A percentile compares a stretch with the other conserved stretches of the same genome.
Conservation (phyloP, 2,113 vertebrate species). For the Panthera uncia region DNA sequence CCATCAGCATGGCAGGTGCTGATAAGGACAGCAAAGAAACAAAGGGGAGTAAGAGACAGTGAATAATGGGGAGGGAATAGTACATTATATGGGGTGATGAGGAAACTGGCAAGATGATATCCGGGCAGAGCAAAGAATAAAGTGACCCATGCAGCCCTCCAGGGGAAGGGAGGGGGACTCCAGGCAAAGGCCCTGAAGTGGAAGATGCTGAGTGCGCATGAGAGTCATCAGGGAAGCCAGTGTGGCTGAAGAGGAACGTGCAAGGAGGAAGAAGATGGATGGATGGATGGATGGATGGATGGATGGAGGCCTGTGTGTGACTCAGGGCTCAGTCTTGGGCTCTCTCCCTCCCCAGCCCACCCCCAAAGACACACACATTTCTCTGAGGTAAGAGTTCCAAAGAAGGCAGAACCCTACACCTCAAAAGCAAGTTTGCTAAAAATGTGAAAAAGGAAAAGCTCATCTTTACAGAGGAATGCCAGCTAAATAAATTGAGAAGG, state of each 20-base stretch:
- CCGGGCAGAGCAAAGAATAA: not conserved
- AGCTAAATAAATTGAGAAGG: not conserved
- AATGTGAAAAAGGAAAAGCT: not conserved
- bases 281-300: rapidly evolving
- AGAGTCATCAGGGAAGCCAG: not conserved
- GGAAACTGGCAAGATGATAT: not conserved
- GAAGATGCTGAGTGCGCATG: not conserved
- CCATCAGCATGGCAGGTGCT: not conserved
- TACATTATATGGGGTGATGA: too few species aligned
- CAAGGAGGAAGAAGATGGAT: too few species aligned
- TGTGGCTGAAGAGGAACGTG: too few species aligned
- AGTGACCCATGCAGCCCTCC: not conserved
- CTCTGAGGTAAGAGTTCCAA: not conserved
- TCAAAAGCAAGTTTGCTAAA: constrained; percentile 40
- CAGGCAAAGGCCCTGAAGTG: not conserved
- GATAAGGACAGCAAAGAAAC: not conserved
- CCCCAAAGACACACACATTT: not conserved
- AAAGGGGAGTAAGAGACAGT: not conserved
- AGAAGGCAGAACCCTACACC: not conserved
- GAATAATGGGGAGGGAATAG: not conserved
- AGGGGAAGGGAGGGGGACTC: not conserved
- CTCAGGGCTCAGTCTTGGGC: too few species aligned
- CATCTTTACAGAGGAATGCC: not conserved
- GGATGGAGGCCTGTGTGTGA: not conserved
- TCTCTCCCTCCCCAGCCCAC: too few species aligned